Evolutionary conservation across 2,113 vertebrate species (phyloP).

Genomic region (Notechis scutatus): DNA sequence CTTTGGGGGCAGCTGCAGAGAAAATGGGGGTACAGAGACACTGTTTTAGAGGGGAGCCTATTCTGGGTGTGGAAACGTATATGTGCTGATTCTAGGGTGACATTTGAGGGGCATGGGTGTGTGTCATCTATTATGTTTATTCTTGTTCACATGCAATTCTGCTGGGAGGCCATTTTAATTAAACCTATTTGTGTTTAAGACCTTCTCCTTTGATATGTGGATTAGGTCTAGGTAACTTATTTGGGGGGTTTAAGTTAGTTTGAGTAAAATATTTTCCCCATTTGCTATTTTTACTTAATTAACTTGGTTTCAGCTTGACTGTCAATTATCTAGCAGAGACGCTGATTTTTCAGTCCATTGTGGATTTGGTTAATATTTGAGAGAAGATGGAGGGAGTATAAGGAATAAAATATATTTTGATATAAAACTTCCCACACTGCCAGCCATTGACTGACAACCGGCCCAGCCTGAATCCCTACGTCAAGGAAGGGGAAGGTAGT

Average conservation of each 20-base stretch:
- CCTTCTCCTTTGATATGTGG: neutral
- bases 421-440: constrained; percentile 7
- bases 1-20: neutral
- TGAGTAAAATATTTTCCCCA: neutral
- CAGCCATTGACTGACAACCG: constrained; percentile 42
- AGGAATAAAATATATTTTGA: neutral
- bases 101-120: neutral
- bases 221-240: neutral
- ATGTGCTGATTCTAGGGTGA: neutral
- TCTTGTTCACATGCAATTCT: neutral
- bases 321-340: neutral
- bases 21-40: neutral
- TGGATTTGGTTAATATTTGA: neutral
- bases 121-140: neutral
- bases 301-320: neutral
- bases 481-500: constrained; percentile 9
- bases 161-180: neutral
- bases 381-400: neutral
- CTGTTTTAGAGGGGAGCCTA: neutral
- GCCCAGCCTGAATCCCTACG: constrained; percentile 38
- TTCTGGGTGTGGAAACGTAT: neutral
- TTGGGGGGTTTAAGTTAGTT: neutral
- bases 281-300: neutral
- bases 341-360: neutral
- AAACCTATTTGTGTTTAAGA: neutral